Evolutionary conservation across 2,113 vertebrate species (phyloP).

Genomic region (Hystrix cristata): DNA sequence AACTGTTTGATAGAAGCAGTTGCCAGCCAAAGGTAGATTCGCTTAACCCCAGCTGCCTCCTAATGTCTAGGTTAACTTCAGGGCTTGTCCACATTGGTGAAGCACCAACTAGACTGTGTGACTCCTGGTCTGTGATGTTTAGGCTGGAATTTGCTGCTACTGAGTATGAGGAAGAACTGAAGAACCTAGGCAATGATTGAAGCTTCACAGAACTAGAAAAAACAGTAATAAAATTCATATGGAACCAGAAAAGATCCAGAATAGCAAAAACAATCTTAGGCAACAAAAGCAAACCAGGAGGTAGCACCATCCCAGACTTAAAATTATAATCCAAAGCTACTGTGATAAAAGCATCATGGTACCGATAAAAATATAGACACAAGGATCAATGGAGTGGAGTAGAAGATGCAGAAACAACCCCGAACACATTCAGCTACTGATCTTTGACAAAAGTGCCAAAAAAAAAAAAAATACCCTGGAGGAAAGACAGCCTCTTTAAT

Average conservation of each 20-base stretch:
- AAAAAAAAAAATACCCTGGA: not conserved
- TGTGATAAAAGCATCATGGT: not conserved
- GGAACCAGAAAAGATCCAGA: not conserved
- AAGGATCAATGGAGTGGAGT: not conserved
- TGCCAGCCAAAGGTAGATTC: not conserved
- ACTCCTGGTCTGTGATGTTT: not conserved
- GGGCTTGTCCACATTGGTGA: too few species aligned
- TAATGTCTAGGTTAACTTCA: not conserved
- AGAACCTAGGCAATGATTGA: not conserved
- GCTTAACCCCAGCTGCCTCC: fast-evolving
- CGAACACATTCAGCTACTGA: not conserved
- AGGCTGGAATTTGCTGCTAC: not conserved
- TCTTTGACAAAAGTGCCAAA: not conserved
- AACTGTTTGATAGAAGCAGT: not conserved
- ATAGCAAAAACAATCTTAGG: not conserved
- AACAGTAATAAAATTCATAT: not conserved
- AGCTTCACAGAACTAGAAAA: not conserved
- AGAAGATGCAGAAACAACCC: not conserved
- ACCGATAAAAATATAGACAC: not conserved
- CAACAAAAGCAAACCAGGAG: not conserved
- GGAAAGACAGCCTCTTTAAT: not conserved
- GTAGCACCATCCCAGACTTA: too few species aligned
- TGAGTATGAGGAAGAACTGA: not conserved
- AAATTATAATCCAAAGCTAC: not conserved
- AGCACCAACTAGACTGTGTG: not conserved